Evolutionary conservation across 2,888 invertebrate genomes (phyloP), one percentile per base, ranked within the genome.

Genomic region (Chrysolina haemoptera): DNA sequence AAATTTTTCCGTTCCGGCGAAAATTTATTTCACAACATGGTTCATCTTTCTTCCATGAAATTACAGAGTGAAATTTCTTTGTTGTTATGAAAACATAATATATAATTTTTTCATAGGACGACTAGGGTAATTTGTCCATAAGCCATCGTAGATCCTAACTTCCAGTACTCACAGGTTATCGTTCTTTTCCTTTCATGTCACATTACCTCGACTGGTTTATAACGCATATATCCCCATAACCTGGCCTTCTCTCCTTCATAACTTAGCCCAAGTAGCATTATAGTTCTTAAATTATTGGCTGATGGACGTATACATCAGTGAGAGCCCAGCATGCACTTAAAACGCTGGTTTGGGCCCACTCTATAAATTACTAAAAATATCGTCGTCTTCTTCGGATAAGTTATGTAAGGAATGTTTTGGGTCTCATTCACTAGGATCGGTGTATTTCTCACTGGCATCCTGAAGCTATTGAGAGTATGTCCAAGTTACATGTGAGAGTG

Each of bases 241-340:
- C 59, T 27, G n/a, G n/a, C n/a, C 35, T 18, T 22, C 12, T 22
- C n/a, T 55, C 11, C 22, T 59, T 35, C 59, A 35, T 59, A 59
- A 59, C 75, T 75, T 63, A 69, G 43, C 69, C 18, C 8, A 66
- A 62, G 59, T 59, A 59, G 76, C 76, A 76, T 76, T 79, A 77
- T 77, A 76, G 62, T 77, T 67, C 68, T 67, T 74, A 74, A 79
- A 79, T 77, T 79, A 79, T 77, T 77, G 76, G 76, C 74, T 71
- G 74, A 76, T 76, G 76, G 73, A 77, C 73, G 68, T 76, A 76
- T 79, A 77, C 74, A 77, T 79, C 76, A 79, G 75, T 75, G 68
- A 73, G 75, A 74, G 68, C 76, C 73, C 79, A 77, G 78, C 77
- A 75, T 75, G 76, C 70, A 76, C 69, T 75, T 75, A 75, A 71